Percentiles rank a stretch among this genome's conserved stretches.
phyloP scores from a whole-genome alignment of 30 jellyfish, hydroid and myxozoan species.

The Rhopilema esculentum region DNA sequence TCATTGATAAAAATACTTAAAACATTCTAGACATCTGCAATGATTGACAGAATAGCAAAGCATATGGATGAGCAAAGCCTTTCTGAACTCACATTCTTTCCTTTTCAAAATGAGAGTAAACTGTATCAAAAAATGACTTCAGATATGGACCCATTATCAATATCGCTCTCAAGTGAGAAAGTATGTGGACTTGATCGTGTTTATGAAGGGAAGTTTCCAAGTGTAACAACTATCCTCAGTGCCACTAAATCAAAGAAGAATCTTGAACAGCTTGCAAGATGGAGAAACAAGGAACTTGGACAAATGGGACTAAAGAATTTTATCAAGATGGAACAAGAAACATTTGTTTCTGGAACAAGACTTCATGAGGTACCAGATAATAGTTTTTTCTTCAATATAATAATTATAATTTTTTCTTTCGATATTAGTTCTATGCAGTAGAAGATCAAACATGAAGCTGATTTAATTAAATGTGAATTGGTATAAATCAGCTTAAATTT shows the following conservation, averaged over 20 bases:
- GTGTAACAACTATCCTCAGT: conserved; percentile 71
- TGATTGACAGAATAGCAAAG: conserved; percentile 32
- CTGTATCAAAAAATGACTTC: not conserved
- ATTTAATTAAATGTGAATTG: too few species aligned
- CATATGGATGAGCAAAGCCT: conserved; percentile 30
- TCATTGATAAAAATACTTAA: too few species aligned
- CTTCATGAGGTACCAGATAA: conserved; percentile 54
- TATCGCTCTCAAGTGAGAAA: conserved; percentile 2
- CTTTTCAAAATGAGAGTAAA: conserved; percentile 31
- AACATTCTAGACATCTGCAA: conserved; percentile 13
- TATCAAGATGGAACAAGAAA: conserved; percentile 14
- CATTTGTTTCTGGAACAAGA: conserved; percentile 42
- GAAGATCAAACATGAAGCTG: too few species aligned
- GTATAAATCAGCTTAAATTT: too few species aligned
- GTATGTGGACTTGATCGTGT: conserved; percentile 22
- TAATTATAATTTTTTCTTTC: not conserved
- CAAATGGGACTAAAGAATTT: conserved; percentile 37
- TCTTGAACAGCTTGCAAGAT: conserved; percentile 20
- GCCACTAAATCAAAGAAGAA: conserved; percentile 47
- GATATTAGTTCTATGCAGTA: too few species aligned
- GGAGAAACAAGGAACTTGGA: conserved; percentile 46
- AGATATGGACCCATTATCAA: conserved; percentile 31
- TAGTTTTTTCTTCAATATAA: not conserved
- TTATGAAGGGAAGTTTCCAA: conserved; percentile 53
- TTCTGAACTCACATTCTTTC: conserved; percentile 36